Evolutionary conservation across 2,888 invertebrate genomes (phyloP).

Genomic region (Embidobia sp.): DNA sequence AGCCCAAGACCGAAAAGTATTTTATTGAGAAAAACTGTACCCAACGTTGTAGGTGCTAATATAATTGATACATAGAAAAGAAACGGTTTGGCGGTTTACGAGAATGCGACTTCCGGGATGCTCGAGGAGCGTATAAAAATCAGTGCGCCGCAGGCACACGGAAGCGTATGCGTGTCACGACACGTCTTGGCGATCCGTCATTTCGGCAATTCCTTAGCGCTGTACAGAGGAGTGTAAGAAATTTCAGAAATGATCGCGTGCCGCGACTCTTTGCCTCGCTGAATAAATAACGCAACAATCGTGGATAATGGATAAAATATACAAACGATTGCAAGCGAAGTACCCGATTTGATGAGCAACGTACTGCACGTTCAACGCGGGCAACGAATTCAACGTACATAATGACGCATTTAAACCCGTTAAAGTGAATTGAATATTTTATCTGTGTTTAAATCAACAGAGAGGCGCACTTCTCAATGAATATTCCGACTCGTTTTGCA

Average conservation of each 20-base stretch:
- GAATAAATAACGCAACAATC: slow-evolving; percentile 30
- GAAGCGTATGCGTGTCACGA: slow-evolving; percentile 27
- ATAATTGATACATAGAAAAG: background rate
- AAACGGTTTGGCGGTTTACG: background rate
- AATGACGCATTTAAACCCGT: slow-evolving; percentile 3
- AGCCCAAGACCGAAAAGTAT: too few relatives aligned
- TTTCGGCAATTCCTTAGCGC: slow-evolving; percentile 34
- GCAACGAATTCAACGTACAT: background rate
- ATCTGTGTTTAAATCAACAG: background rate
- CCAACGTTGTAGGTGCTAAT: too few relatives aligned
- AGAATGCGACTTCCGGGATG: slow-evolving; percentile 1
- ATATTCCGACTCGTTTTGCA: too few relatives aligned
- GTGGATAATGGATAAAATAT: slow-evolving; percentile 32
- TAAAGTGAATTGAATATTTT: background rate
- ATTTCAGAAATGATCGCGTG: slow-evolving; percentile 22
- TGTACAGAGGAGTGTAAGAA: slow-evolving; percentile 11
- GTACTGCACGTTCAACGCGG: background rate
- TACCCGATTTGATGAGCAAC: slow-evolving; percentile 12
- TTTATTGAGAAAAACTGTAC: too few relatives aligned
- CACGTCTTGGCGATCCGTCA: slow-evolving; percentile 20
- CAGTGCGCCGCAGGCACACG: background rate
- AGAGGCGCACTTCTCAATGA: too few relatives aligned
- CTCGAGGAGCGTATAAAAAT: slow-evolving; percentile 19
- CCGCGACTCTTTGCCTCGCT: slow-evolving; percentile 11
- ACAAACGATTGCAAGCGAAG: slow-evolving; percentile 11